phyloP scores from a whole-genome alignment of 1,140 invertebrate species.

The Drepana arcuata region DNA sequence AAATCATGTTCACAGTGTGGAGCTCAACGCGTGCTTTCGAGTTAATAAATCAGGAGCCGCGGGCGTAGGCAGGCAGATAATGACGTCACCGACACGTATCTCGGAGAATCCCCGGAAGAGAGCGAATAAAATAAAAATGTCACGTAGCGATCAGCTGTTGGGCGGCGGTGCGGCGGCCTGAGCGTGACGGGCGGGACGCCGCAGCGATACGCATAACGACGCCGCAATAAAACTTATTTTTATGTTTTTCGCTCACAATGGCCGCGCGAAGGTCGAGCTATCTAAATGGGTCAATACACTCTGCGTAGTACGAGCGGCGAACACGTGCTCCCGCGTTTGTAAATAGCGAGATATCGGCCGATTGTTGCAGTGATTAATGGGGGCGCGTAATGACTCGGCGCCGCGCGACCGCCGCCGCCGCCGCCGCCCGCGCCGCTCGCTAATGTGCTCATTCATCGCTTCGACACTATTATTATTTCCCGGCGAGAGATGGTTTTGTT shows the following conservation, averaged over 20 bases:
- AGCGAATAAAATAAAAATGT: slow-evolving; percentile 71
- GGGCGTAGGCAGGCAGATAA: slow-evolving; percentile 44
- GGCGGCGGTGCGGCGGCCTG: slow-evolving; percentile 31
- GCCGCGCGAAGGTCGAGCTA: slow-evolving; percentile 70
- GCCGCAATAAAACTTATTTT: slow-evolving; percentile 72
- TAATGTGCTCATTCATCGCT: slow-evolving; percentile 65
- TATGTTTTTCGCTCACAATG: slow-evolving; percentile 71
- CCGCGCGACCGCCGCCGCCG: slow-evolving; percentile 15
- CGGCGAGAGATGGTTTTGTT: slow-evolving; percentile 55
- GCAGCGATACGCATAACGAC: slow-evolving; percentile 62
- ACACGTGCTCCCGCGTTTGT: slow-evolving; percentile 69
- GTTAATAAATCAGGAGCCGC: slow-evolving; percentile 58
- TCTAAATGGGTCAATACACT: slow-evolving; percentile 72
- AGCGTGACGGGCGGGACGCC: slow-evolving; percentile 36
- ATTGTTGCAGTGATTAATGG: slow-evolving; percentile 71
- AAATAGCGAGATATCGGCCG: slow-evolving; percentile 71
- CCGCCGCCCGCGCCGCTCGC: slow-evolving; percentile 46
- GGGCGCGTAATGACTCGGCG: slow-evolving; percentile 59
- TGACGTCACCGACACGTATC: slow-evolving; percentile 68
- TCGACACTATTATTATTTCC: slow-evolving; percentile 63
- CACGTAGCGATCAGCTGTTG: slow-evolving; percentile 70
- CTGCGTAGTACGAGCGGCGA: slow-evolving; percentile 61
- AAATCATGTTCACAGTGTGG: slow-evolving; percentile 35
- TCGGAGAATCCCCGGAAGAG: slow-evolving; percentile 67
- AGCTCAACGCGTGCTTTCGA: slow-evolving; percentile 28